A percentile compares a stretch with the other conserved stretches of the same genome.
These are phyloP conservation scores for Trogon melanurus DNA, from an alignment of 2,113 vertebrate genomes.

Conservation along the genomic window DNA sequence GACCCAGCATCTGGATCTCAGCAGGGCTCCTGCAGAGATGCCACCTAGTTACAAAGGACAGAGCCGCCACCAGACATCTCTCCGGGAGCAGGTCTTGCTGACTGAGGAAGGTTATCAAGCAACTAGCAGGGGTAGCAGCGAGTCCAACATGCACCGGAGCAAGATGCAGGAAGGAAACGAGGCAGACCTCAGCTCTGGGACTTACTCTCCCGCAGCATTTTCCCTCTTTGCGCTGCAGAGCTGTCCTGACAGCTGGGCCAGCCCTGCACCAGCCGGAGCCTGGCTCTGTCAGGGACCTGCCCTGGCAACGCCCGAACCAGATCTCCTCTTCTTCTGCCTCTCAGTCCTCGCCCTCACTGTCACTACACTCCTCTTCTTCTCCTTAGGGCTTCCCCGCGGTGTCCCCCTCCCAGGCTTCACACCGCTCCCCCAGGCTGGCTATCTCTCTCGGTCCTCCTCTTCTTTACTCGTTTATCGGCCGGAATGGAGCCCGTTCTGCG, in stretches of 20 bases:
- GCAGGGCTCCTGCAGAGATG: neutral
- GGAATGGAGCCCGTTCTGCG: neutral
- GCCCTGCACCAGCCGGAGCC: neutral
- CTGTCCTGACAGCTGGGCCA: rapidly evolving
- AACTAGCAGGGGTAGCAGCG: neutral
- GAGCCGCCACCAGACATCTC: neutral
- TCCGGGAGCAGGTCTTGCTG: neutral
- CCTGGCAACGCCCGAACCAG: neutral
- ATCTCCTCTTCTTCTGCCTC: neutral
- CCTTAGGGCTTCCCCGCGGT: neutral
- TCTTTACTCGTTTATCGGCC: neutral
- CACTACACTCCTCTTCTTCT: neutral
- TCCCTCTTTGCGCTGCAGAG: neutral
- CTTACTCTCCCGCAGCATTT: neutral
- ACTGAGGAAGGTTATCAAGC: rapidly evolving
- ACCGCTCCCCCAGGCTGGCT: neutral
- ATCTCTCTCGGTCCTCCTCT: neutral
- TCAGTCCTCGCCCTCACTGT: neutral
- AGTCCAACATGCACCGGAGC: rapidly evolving
- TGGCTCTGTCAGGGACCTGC: neutral
- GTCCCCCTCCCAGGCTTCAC: neutral
- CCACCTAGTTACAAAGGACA: neutral
- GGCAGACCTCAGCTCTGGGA: neutral
- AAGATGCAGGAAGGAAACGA: neutral
- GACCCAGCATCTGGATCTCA: rapidly evolving